Conservation (phyloP, 2,888 invertebrate genomes). For the Plutella xylostella region DNA sequence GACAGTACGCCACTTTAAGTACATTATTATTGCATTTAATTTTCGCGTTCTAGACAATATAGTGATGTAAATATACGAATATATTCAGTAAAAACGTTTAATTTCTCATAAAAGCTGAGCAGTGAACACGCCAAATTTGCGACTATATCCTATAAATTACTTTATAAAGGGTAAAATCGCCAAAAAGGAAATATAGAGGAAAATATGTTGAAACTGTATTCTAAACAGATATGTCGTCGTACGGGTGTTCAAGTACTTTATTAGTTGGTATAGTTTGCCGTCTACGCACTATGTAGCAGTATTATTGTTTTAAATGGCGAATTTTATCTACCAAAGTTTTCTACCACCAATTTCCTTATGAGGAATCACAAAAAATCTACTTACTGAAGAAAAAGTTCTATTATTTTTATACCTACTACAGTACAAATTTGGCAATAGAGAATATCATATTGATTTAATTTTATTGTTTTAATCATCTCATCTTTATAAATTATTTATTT, state of each 20-base stretch:
- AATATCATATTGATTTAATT: slow-evolving; percentile 30
- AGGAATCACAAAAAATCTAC: slow-evolving; percentile 46
- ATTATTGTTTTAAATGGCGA: slow-evolving; percentile 33
- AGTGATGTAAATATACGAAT: slow-evolving; percentile 12
- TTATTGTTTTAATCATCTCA: slow-evolving; percentile 43
- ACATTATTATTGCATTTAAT: slow-evolving; percentile 27
- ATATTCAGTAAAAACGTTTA: slow-evolving; percentile 12
- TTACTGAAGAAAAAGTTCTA: slow-evolving; percentile 51
- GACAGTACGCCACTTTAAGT: slow-evolving; percentile 32
- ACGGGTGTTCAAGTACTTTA: slow-evolving; percentile 28
- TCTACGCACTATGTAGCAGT: slow-evolving; percentile 29
- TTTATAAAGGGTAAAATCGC: slow-evolving; percentile 24
- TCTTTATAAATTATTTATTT: slow-evolving; percentile 31
- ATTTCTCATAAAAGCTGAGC: slow-evolving; percentile 3
- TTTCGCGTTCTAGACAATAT: slow-evolving; percentile 18
- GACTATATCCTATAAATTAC: slow-evolving; percentile 24
- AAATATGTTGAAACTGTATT: slow-evolving; percentile 22
- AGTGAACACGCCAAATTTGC: slow-evolving; percentile 23
- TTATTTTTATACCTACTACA: slow-evolving; percentile 41
- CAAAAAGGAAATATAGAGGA: slow-evolving; percentile 28
- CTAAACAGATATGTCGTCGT: slow-evolving; percentile 62
- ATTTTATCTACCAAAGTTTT: slow-evolving; percentile 27
- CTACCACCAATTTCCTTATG: slow-evolving; percentile 24
- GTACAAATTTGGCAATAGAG: slow-evolving; percentile 60
- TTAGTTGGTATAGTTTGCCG: no score